phyloP scores from a whole-genome alignment of 2,113 vertebrate species.

The Eubucco bourcierii region DNA sequence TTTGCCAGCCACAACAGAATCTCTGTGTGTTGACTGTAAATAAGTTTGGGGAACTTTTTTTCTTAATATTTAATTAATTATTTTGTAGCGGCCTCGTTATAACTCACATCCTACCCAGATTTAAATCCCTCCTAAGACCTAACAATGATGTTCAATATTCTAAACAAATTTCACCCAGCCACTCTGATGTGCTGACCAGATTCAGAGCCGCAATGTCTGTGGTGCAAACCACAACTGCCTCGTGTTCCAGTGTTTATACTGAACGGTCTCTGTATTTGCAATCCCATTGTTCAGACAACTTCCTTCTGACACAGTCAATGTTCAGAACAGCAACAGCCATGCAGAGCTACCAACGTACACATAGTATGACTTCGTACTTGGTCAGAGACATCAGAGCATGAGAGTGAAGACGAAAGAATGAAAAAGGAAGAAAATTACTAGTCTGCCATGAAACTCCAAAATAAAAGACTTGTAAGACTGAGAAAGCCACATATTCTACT shows the following conservation, averaged over 20 bases:
- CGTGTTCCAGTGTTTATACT: background rate
- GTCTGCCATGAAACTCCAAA: background rate
- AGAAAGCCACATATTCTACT: background rate
- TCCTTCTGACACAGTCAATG: background rate
- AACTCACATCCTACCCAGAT: no score
- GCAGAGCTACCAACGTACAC: background rate
- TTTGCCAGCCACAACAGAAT: no score
- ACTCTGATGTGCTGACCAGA: background rate
- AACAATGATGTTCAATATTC: background rate
- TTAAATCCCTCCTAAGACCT: background rate
- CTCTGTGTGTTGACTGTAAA: no score
- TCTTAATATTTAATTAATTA: no score
- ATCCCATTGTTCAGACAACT: background rate
- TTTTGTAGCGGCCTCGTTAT: no score
- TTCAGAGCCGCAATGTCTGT: background rate
- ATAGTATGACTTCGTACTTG: background rate
- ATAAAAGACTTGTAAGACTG: background rate
- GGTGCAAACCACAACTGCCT: background rate
- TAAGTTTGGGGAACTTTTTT: no score
- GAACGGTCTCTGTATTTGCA: background rate
- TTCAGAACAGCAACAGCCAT: background rate
- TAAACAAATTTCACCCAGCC: background rate
- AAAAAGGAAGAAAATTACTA: background rate
- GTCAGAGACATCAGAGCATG: background rate
- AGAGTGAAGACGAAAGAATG: background rate